phyloP scores from a whole-genome alignment of 2,797 vertebrate species.

The Sebastiscus albofasciatus region DNA sequence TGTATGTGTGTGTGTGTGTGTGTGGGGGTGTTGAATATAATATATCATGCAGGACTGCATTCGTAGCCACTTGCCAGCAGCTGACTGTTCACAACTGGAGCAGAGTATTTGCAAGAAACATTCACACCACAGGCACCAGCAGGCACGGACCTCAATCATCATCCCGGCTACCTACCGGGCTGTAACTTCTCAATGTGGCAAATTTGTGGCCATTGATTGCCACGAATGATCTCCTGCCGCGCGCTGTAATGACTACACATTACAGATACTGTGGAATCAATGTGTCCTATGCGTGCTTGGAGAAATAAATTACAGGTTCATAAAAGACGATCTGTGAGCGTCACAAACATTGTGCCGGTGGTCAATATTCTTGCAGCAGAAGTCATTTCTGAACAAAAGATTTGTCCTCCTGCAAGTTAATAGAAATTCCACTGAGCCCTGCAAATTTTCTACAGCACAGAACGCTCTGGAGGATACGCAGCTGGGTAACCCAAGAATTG shows the following conservation, averaged over 20 bases:
- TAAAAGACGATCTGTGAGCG: constrained; percentile 72
- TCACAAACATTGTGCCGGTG: constrained; percentile 68
- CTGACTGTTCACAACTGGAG: constrained; percentile 60
- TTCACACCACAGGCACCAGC: constrained; percentile 57
- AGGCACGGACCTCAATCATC: constrained; percentile 64
- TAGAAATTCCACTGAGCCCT: constrained; percentile 75
- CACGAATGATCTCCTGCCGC: constrained; percentile 76
- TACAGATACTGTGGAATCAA: constrained; percentile 79
- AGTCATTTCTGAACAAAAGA: constrained; percentile 76
- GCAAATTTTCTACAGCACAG: constrained; percentile 58
- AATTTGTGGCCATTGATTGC: constrained; percentile 81
- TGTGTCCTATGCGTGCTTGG: constrained; percentile 74
- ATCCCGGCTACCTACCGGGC: constrained; percentile 64
- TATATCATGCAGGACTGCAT: constrained; percentile 50
- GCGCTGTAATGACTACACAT: constrained; percentile 79
- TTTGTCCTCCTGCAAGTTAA: constrained; percentile 70
- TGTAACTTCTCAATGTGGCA: constrained; percentile 78
- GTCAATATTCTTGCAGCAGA: constrained; percentile 74
- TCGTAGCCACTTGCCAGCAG: constrained; percentile 49
- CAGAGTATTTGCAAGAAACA: constrained; percentile 56
- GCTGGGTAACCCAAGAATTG: constrained; percentile 61
- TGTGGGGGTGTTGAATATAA: constrained; percentile 24
- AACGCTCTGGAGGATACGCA: constrained; percentile 64
- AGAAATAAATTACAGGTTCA: constrained; percentile 80
- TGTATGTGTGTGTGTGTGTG: not conserved